phyloP scores from a whole-genome alignment of 2,113 vertebrate species.

The Pteruthius melanotis region DNA sequence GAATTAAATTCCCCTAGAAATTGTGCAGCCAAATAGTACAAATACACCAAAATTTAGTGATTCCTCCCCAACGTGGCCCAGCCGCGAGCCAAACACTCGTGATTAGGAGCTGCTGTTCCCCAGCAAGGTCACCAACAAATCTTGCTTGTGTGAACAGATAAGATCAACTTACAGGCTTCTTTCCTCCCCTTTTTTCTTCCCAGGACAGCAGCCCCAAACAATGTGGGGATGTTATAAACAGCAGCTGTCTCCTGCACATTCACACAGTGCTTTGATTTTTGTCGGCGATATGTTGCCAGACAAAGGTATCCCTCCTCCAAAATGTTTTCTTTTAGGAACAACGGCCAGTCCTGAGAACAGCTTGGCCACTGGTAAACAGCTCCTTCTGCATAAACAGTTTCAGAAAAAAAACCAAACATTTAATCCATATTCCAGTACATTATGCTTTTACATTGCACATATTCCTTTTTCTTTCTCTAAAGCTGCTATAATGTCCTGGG shows the following conservation, averaged over 20 bases:
- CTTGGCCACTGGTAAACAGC: background rate
- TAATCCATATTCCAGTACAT: background rate
- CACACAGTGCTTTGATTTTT: background rate
- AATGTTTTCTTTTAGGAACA: background rate
- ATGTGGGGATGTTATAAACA: background rate
- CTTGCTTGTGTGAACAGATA: background rate
- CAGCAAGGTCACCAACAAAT: constrained; percentile 11
- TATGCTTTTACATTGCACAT: background rate
- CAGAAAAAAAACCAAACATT: background rate
- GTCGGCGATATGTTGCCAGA: background rate
- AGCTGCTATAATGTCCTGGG: background rate
- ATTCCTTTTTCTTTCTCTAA: background rate
- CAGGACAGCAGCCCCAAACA: constrained; percentile 35
- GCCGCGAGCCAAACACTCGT: background rate
- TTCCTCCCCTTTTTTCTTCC: background rate
- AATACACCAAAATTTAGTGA: background rate
- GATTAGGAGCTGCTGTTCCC: background rate
- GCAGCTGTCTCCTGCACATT: background rate
- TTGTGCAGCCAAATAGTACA: fast-evolving
- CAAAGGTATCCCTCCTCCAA: background rate
- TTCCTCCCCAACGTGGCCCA: background rate
- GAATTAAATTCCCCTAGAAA: background rate
- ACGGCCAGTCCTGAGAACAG: background rate
- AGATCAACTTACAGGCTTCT: background rate
- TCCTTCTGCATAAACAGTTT: background rate